These are phyloP conservation scores for Chirona hameri DNA, from an alignment of 2,888 invertebrate genomes.

Conservation along the genomic window DNA sequence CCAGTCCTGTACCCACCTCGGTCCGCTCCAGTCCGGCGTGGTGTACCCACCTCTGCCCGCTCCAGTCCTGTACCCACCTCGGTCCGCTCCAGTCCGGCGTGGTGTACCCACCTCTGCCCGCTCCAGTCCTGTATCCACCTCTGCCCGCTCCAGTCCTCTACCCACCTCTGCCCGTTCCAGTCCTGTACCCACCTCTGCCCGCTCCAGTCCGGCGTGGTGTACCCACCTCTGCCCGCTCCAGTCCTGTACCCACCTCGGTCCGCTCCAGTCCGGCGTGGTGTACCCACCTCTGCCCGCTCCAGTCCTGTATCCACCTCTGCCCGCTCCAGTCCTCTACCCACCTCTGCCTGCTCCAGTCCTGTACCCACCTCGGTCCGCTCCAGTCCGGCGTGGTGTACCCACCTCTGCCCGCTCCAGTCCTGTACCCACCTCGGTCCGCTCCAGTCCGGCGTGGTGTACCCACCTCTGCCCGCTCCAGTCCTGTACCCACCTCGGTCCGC, in stretches of 20 bases:
- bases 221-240: constrained; percentile 10
- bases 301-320: constrained; percentile 53
- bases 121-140: constrained; percentile 53
- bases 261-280: constrained; percentile 68
- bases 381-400: constrained; percentile 67
- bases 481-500: too few relatives aligned
- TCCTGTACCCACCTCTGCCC: constrained; percentile 1
- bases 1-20: too few relatives aligned
- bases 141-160: constrained; percentile 54
- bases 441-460: constrained; percentile 67
- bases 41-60: constrained; percentile 47
- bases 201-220: constrained; percentile 66
- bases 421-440: too few relatives aligned
- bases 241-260: too few relatives aligned
- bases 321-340: constrained; percentile 53
- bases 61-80: too few relatives aligned
- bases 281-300: constrained; percentile 3
- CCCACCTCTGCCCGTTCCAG: too few relatives aligned
- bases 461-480: constrained; percentile 11
- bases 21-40: constrained; percentile 66
- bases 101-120: constrained; percentile 50
- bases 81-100: constrained; percentile 65
- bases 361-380: too few relatives aligned
- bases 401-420: constrained; percentile 24
- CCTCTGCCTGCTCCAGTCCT: too few relatives aligned